These are phyloP conservation scores for Phocides pigmalion DNA, from an alignment of 1,140 invertebrate genomes.

Conservation along the genomic window DNA sequence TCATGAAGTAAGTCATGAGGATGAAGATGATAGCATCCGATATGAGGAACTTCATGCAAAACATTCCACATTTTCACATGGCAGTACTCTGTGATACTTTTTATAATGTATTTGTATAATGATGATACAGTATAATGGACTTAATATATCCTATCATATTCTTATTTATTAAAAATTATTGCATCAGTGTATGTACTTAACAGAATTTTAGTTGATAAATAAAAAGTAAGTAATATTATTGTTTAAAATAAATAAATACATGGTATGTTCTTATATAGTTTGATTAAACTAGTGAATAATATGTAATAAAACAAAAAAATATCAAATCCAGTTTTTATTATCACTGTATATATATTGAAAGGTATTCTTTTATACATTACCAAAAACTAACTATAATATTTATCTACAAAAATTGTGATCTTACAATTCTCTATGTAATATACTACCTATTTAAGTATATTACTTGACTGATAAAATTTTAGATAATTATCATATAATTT, in stretches of 20 bases:
- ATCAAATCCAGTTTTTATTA: slow-evolving; percentile 36
- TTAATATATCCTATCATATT: background rate
- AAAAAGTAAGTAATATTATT: no score
- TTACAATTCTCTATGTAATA: background rate
- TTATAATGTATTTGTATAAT: slow-evolving; percentile 2
- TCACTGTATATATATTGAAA: slow-evolving; percentile 29
- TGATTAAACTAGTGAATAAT: background rate
- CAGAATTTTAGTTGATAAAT: no score
- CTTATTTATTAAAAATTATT: background rate
- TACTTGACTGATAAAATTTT: no score
- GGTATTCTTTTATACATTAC: slow-evolving; percentile 21
- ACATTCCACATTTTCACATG: slow-evolving; percentile 60
- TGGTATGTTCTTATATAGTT: no score
- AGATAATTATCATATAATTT: no score
- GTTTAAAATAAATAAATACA: no score
- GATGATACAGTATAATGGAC: background rate
- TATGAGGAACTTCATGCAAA: slow-evolving; percentile 50
- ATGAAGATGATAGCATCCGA: slow-evolving; percentile 63
- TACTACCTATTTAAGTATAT: no score
- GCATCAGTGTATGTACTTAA: no score
- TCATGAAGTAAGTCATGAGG: slow-evolving; percentile 68
- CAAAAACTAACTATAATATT: slow-evolving; percentile 30
- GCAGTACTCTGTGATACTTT: slow-evolving; percentile 59
- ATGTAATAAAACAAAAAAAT: slow-evolving; percentile 13
- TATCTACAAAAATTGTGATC: slow-evolving; percentile 14